Evolutionary conservation across 23 tunicate genomes (phyloP).

Genomic region (Phallusia fumigata): DNA sequence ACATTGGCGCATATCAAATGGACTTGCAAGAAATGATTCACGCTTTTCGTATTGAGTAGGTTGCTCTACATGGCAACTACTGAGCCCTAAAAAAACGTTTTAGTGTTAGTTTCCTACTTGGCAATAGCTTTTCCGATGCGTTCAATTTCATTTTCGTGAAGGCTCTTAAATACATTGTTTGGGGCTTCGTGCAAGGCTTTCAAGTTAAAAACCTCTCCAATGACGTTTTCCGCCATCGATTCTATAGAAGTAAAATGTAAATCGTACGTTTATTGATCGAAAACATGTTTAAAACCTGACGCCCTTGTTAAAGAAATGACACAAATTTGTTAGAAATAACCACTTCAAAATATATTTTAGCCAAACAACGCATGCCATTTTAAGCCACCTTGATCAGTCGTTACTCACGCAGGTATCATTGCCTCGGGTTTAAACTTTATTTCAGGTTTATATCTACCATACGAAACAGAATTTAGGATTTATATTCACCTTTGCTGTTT

Average conservation of each 20-base stretch:
- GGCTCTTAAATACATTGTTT: background rate
- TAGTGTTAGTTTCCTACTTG: slow-evolving; percentile 19
- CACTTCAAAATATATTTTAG: no score
- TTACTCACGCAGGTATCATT: no score
- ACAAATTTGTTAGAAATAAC: no score
- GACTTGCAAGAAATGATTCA: no score
- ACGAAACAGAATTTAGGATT: background rate
- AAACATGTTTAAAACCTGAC: no score
- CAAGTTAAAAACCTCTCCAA: slow-evolving; percentile 38
- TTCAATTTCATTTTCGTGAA: slow-evolving; percentile 15
- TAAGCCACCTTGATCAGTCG: no score
- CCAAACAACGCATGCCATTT: no score
- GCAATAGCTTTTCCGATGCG: slow-evolving; percentile 34
- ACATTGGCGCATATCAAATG: no score
- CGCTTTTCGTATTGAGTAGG: no score
- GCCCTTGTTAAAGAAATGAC: background rate
- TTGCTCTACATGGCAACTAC: no score
- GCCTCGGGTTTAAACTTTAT: background rate
- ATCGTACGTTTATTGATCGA: no score
- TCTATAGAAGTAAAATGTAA: background rate
- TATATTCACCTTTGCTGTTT: background rate
- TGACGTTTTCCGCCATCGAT: slow-evolving; percentile 23
- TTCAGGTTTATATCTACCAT: background rate
- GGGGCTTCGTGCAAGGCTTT: slow-evolving; percentile 45
- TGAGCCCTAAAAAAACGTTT: no score